Evolutionary conservation across 2,797 vertebrate species (phyloP), one percentile per base, ranked within the genome.

Genomic region (Oceanodroma leucorhoa): DNA sequence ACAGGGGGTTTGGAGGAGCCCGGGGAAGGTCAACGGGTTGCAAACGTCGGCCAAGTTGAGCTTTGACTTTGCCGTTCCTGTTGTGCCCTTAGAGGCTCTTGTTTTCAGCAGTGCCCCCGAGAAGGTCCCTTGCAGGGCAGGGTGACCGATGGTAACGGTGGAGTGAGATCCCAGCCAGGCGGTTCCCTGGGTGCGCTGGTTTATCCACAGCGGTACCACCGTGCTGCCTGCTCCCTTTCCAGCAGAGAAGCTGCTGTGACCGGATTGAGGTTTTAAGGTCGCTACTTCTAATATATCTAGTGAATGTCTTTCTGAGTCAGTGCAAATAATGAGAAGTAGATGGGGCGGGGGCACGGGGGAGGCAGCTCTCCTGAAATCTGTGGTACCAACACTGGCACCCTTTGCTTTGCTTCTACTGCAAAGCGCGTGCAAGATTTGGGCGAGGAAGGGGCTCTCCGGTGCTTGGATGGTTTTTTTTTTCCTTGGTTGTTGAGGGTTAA

Each of bases 401-500:
- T 61, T 38, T 34, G 54, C 16, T 54, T 87, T 53, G 60, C n/a
- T 81, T 55, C 80, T 60, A 2, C 48, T 32, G 81, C 89, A 43
- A 48, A 89, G 61, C 20, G 5, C 9, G 3, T 29, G 66, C 27
- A 13, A 43, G 71, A 1, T 43, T 2, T 22, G 64, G 50, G 16
- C 6, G 27, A 87, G 69, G 45, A 58, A 12, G 43, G 65, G 46
- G 34, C 71, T 82, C 4, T n/a, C 10, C 24, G 3, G 24, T 0
- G 14, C 77, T 71, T 32, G 43, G n/a, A 13, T 32, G 18, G 41
- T 27, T 24, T 14, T 40, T 84, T 45, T 48, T 30, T 18, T 54
- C 4, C 51, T 41, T 57, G 92, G 58, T 29, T 43, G n/a, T 14
- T 41, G 81, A 87, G 91, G 90, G 93, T 97, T 95, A 92, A 83